Evolutionary conservation across 1,140 invertebrate species (phyloP).

Genomic region (Bombus cullumanus): DNA sequence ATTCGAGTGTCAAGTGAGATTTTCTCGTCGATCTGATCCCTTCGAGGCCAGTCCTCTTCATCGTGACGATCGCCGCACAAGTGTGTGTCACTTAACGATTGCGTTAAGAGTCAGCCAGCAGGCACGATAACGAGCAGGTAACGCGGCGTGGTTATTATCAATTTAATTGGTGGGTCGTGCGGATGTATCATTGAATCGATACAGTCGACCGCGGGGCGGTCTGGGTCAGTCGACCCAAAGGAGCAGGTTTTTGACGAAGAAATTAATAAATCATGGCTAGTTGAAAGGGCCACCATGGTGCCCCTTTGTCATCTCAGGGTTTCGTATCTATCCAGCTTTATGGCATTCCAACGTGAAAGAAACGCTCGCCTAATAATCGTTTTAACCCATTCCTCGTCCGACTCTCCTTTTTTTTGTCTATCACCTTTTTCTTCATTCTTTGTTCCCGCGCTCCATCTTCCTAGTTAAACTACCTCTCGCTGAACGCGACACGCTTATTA

Average conservation of each 20-base stretch:
- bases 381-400: slow-evolving; percentile 24
- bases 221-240: slow-evolving; percentile 8
- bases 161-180: slow-evolving; percentile 62
- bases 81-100: slow-evolving; percentile 43
- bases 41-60: background rate
- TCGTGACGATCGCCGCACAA: background rate
- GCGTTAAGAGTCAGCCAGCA: slow-evolving; percentile 22
- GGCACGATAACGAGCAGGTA: slow-evolving; percentile 58
- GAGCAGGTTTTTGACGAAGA: slow-evolving; percentile 18
- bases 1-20: background rate
- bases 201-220: background rate
- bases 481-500: slow-evolving; percentile 27
- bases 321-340: slow-evolving; percentile 57
- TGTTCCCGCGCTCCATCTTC: too few relatives aligned
- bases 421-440: too few relatives aligned
- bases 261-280: slow-evolving; percentile 65
- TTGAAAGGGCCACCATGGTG: slow-evolving; percentile 50
- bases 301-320: slow-evolving; percentile 46
- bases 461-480: background rate
- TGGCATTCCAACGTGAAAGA: slow-evolving; percentile 52
- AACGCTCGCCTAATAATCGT: slow-evolving; percentile 58
- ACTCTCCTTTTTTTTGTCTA: background rate
- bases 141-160: slow-evolving; percentile 57
- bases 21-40: background rate
- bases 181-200: slow-evolving; percentile 53